Evolutionary conservation across 1,140 invertebrate species (phyloP).

Genomic region (Drosophila cardini): DNA sequence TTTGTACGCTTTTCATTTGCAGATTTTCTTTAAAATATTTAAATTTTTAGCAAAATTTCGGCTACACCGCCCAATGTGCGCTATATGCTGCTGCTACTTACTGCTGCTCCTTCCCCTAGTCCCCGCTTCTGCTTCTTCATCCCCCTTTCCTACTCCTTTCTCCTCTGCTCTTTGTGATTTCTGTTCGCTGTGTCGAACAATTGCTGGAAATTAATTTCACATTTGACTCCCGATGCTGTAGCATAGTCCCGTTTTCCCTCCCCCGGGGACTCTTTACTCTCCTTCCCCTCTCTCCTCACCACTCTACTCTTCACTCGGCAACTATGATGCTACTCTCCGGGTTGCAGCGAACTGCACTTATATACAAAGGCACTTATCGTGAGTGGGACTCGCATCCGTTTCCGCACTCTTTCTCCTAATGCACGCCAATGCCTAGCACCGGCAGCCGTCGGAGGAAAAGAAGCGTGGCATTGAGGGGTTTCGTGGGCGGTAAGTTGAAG

Average conservation of each 20-base stretch:
- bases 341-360: slow-evolving; percentile 53
- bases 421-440: slow-evolving; percentile 48
- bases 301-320: not conserved
- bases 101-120: not conserved
- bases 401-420: slow-evolving; percentile 56
- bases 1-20: too few species aligned
- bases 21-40: too few species aligned
- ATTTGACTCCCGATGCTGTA: slow-evolving; percentile 61
- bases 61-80: too few species aligned
- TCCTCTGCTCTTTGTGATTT: slow-evolving; percentile 49
- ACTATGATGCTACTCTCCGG: not conserved
- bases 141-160: not conserved
- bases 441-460: not conserved
- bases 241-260: slow-evolving; percentile 11
- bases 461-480: not conserved
- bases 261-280: not conserved
- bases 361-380: slow-evolving; percentile 66
- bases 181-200: slow-evolving; percentile 60
- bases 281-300: not conserved
- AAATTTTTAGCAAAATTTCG: too few species aligned
- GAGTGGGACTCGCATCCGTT: slow-evolving; percentile 62
- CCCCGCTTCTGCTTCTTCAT: not conserved
- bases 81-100: too few species aligned
- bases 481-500: not conserved
- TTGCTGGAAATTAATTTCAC: slow-evolving; percentile 68